Conservation (phyloP, 2,888 invertebrate genomes). For the Diloba caeruleocephala region DNA sequence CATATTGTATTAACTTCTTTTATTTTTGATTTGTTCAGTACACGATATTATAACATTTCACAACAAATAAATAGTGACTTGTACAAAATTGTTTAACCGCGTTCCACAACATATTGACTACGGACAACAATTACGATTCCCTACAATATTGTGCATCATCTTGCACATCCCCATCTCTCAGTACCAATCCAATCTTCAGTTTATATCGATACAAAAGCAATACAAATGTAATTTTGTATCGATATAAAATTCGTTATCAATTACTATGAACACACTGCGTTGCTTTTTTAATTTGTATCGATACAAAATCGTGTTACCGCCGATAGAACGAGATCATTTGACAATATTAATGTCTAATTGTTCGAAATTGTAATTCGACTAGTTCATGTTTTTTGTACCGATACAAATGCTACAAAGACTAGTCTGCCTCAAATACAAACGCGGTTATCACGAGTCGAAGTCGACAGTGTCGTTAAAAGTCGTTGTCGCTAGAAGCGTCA, state of each 20-base stretch:
- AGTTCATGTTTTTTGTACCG: conserved; percentile 21
- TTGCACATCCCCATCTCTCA: conserved; percentile 15
- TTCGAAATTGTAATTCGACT: conserved; percentile 15
- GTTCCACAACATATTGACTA: conserved; percentile 7
- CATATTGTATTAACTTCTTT: neutral
- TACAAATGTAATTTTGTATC: conserved; percentile 18
- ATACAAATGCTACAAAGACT: conserved; percentile 36
- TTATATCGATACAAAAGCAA: conserved; percentile 18
- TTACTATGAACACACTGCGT: conserved; percentile 53
- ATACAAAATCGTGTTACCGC: conserved; percentile 33
- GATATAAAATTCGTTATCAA: conserved; percentile 34
- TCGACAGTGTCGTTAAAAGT: conserved; percentile 74
- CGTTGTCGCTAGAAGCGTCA: conserved; percentile 88
- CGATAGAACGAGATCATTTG: conserved; percentile 26
- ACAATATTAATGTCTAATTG: conserved; percentile 7
- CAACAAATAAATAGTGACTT: conserved; percentile 22
- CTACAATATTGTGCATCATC: conserved; percentile 35
- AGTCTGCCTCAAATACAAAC: conserved; percentile 38
- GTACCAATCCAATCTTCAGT: conserved; percentile 30
- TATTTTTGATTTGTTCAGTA: neutral
- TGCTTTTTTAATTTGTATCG: conserved; percentile 36
- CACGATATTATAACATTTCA: conserved; percentile 35
- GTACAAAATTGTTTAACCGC: conserved; percentile 25
- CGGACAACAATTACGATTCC: conserved; percentile 19
- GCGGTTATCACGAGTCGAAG: conserved; percentile 47